phyloP scores from a whole-genome alignment of 2,888 invertebrate genomes.

The Lycaena phlaeas region DNA sequence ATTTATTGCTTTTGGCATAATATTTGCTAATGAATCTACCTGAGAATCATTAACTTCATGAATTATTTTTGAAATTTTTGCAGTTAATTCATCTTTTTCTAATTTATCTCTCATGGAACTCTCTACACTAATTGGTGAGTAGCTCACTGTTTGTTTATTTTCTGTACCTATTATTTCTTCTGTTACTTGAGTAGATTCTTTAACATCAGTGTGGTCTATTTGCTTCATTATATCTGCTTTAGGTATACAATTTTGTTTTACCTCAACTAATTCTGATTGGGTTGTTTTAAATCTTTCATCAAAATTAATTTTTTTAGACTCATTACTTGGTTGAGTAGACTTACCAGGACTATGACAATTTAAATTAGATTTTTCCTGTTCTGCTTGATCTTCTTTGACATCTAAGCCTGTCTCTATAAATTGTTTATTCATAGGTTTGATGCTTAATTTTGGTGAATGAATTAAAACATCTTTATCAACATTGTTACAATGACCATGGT shows the following conservation, averaged over 20 bases:
- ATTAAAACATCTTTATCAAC: constrained; percentile 28
- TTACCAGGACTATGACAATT: not conserved
- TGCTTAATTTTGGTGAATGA: constrained; percentile 40
- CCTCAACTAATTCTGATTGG: constrained; percentile 3
- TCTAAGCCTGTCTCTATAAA: constrained; percentile 14
- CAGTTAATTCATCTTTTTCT: too few species aligned
- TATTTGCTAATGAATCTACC: constrained; percentile 12
- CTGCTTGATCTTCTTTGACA: constrained; percentile 15
- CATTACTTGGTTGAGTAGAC: not conserved
- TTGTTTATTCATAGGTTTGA: constrained; percentile 41
- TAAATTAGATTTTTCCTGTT: constrained; percentile 8
- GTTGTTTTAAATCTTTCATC: constrained; percentile 3
- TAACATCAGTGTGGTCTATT: not conserved
- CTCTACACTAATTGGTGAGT: constrained; percentile 4
- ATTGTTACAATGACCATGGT: constrained; percentile 36
- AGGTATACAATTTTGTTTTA: constrained; percentile 15
- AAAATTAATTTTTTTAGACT: not conserved
- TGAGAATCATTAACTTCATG: constrained; percentile 11
- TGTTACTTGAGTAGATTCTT: constrained; percentile 7
- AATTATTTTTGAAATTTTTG: too few species aligned
- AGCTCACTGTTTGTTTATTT: constrained; percentile 10
- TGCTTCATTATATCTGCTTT: constrained; percentile 8
- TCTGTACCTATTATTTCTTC: constrained; percentile 4
- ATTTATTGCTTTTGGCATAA: constrained; percentile 8
- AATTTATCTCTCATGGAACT: constrained; percentile 1